phyloP scores from a whole-genome alignment of 1,140 invertebrate species.

The Heliconius nattereri region DNA sequence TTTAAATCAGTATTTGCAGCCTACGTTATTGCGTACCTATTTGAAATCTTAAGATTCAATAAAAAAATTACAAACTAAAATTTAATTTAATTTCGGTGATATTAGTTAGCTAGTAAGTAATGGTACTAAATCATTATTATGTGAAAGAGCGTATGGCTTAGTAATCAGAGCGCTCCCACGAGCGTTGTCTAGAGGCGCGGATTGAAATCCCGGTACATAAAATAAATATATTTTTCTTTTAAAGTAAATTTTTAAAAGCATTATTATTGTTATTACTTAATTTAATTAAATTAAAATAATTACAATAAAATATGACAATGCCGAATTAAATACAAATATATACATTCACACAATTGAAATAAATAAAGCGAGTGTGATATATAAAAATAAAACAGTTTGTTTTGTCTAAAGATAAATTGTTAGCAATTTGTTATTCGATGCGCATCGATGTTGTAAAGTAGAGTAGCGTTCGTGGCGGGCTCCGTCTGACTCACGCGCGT shows the following conservation, averaged over 20 bases:
- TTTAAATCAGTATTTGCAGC: conserved; percentile 6
- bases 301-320: background rate
- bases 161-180: too few relatives aligned
- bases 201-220: too few relatives aligned
- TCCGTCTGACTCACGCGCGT: conserved; percentile 18
- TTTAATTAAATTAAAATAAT: background rate
- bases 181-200: too few relatives aligned
- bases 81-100: too few relatives aligned
- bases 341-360: background rate
- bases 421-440: conserved; percentile 22
- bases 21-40: background rate
- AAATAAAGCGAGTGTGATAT: background rate
- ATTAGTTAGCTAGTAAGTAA: too few relatives aligned
- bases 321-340: background rate
- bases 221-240: too few relatives aligned
- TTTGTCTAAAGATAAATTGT: conserved; percentile 17
- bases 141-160: too few relatives aligned
- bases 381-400: conserved; percentile 6
- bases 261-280: background rate
- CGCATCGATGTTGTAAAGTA: conserved; percentile 28
- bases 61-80: too few relatives aligned
- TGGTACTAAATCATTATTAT: too few relatives aligned
- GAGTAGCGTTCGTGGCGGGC: conserved; percentile 25
- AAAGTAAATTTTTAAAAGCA: background rate
- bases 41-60: too few relatives aligned